Evolutionary conservation across 2,888 invertebrate genomes (phyloP).

Genomic region (Apotomis betuletana): DNA sequence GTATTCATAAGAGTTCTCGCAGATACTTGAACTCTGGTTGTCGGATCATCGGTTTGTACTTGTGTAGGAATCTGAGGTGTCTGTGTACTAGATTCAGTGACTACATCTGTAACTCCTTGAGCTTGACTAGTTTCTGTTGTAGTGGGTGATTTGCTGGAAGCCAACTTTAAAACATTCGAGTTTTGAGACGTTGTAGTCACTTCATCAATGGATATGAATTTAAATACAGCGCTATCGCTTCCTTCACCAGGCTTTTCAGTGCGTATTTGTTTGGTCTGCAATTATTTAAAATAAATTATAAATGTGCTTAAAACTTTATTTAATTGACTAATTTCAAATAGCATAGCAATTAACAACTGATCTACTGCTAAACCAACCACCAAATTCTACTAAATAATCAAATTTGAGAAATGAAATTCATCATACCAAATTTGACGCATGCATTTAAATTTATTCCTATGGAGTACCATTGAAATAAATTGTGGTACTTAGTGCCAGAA

Average conservation of each 20-base stretch:
- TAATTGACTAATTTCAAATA: constrained; percentile 22
- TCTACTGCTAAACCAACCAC: constrained; percentile 31
- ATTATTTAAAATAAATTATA: constrained; percentile 53
- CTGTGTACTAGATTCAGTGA: constrained; percentile 69
- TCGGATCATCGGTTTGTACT: constrained; percentile 51
- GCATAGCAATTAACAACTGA: constrained; percentile 36
- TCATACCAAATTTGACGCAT: constrained; percentile 33
- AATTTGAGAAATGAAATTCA: constrained; percentile 14
- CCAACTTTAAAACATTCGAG: constrained; percentile 74
- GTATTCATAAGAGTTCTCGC: constrained; percentile 50
- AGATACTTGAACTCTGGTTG: constrained; percentile 51
- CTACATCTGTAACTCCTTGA: constrained; percentile 57
- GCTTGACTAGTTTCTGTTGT: constrained; percentile 55
- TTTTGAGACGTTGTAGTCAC: constrained; percentile 68
- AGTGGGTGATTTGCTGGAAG: constrained; percentile 65
- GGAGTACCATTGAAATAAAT: constrained; percentile 22
- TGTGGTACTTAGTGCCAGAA: constrained; percentile 22
- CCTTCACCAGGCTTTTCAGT: constrained; percentile 77
- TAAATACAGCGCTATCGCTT: constrained; percentile 71
- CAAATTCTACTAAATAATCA: constrained; percentile 17
- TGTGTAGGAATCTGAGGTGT: constrained; percentile 62
- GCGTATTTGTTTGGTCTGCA: constrained; percentile 82
- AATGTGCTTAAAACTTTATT: constrained; percentile 10
- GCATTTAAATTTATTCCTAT: constrained; percentile 17
- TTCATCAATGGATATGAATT: constrained; percentile 79